Evolutionary conservation across 2,888 invertebrate species (phyloP), one percentile per base, ranked within the genome.

Genomic region (Lasius fuliginosus): DNA sequence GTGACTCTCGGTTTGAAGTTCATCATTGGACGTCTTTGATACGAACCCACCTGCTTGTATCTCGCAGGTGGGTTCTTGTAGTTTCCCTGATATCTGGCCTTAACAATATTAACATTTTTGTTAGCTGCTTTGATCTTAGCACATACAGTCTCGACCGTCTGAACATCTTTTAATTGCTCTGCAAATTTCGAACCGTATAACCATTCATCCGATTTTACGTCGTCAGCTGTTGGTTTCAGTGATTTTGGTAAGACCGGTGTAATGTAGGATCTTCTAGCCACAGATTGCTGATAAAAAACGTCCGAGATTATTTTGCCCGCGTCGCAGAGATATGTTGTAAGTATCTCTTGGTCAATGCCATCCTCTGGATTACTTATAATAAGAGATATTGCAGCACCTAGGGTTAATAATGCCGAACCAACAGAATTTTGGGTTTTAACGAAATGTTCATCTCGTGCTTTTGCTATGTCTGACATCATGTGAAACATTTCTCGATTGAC

Each of bases 71-170:
- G 77, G 82, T 71, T 69, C 58, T 64, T 87, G n/a, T 27, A 65
- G 85, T 87, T 89, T 87, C 84, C 88, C 87, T 87, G 87, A 56
- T 64, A 6, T 65, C 85, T 83, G 23, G 53, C 86, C 56, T 69
- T 67, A 42, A 62, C 3, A 6, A 11, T 9, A 18, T 84, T 83
- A 15, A 79, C 49, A 30, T 30, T 30, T 30, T 30, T 30, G 30
- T 30, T 30, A 30, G 30, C 4, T 53, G n/a, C 82, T 33, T 83
- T 82, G 6, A 88, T 85, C 1, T 67, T 81, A 5, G 85, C 79
- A 49, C 86, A 82, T 0, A 69, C 81, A 11, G 69, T 90, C 46
- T 88, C 89, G 0, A 90, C 71, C 4, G 87, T 65, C 56, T 88
- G 84, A 0, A 65, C 74, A 11, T 89, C 88, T 49, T 88, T 90